A percentile compares a stretch with the other conserved stretches of the same genome.
phyloP scores from a whole-genome alignment of 2,113 vertebrate genomes.

The Podiceps cristatus region DNA sequence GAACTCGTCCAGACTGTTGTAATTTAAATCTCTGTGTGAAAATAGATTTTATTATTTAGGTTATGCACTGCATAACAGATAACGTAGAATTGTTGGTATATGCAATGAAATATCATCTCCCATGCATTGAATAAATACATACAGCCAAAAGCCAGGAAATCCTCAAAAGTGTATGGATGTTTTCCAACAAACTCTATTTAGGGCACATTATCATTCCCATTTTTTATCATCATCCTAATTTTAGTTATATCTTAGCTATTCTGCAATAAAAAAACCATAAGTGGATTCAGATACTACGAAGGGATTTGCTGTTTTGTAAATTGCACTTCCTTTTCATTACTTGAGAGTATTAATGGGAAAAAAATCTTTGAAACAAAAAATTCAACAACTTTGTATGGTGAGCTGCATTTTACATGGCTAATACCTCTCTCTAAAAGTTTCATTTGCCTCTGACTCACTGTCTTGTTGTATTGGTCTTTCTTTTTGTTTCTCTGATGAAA shows the following conservation, averaged over 20 bases:
- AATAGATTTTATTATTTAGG: slow-evolving; percentile 40
- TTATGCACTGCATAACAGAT: neutral
- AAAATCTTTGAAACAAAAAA: neutral
- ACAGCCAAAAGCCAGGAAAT: slow-evolving; percentile 19
- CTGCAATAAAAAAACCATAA: neutral
- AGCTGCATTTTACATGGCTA: neutral
- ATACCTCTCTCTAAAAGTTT: neutral
- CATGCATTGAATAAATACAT: neutral
- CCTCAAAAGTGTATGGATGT: neutral
- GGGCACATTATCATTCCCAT: neutral
- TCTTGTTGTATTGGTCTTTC: neutral
- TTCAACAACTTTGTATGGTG: neutral
- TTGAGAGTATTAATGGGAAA: neutral
- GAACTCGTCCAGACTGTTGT: slow-evolving; percentile 86
- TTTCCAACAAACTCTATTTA: slow-evolving; percentile 8
- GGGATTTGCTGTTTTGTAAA: neutral
- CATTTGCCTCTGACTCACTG: neutral
- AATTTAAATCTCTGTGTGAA: slow-evolving; percentile 86
- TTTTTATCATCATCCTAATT: slow-evolving; percentile 9
- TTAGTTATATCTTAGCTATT: neutral
- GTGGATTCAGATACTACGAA: neutral
- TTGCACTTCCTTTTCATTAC: neutral
- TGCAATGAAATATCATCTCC: slow-evolving; percentile 3
- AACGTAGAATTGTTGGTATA: neutral
- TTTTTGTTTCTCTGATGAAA: neutral